Conservation (phyloP, 2,888 invertebrate species). For the Cyclophora punctaria region DNA sequence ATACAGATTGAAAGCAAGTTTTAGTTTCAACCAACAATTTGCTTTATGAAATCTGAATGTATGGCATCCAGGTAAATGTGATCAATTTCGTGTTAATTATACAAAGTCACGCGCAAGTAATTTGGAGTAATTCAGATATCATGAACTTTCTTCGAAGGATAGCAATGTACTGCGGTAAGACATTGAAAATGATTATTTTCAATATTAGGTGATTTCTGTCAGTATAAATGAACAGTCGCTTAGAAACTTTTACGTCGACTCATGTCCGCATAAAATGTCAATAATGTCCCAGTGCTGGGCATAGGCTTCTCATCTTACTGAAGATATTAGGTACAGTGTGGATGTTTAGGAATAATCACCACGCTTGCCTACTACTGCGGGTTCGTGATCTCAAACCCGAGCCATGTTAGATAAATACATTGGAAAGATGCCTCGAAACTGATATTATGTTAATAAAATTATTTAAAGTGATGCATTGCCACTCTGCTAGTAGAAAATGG, state of each 20-base stretch:
- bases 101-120: slow-evolving; percentile 59
- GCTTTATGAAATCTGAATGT: slow-evolving; percentile 64
- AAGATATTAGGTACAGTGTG: too few species aligned
- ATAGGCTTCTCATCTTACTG: too few species aligned
- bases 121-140: slow-evolving; percentile 35
- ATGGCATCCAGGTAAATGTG: slow-evolving; percentile 50
- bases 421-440: slow-evolving; percentile 15
- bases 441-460: slow-evolving; percentile 3
- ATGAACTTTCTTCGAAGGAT: slow-evolving; percentile 27
- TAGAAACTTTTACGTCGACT: too few species aligned
- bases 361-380: too few species aligned
- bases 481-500: slow-evolving; percentile 33
- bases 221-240: too few species aligned
- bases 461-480: slow-evolving; percentile 8
- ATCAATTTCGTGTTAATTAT: slow-evolving; percentile 61
- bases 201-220: slow-evolving; percentile 1
- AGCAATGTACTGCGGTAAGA: slow-evolving; percentile 15
- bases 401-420: too few species aligned
- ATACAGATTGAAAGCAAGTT: slow-evolving; percentile 64
- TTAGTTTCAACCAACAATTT: slow-evolving; percentile 66
- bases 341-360: too few species aligned
- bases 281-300: too few species aligned
- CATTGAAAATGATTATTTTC: slow-evolving; percentile 17
- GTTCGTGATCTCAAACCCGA: too few species aligned
- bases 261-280: too few species aligned